Evolutionary conservation across 1,140 invertebrate species (phyloP).

Genomic region (Acromyrmex charruanus): DNA sequence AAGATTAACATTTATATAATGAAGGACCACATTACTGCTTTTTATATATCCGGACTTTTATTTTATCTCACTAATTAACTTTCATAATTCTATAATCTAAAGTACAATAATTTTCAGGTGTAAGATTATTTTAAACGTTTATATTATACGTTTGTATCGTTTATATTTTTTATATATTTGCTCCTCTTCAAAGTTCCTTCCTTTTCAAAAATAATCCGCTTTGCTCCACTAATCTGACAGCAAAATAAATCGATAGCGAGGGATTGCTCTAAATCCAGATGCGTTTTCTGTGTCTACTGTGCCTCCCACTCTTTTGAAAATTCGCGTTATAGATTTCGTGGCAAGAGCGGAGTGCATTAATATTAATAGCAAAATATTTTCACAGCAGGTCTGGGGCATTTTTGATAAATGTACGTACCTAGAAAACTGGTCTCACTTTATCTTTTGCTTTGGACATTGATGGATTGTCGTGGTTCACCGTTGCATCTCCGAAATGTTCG

Average conservation of each 20-base stretch:
- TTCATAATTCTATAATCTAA: slow-evolving; percentile 1
- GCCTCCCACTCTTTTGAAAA: slow-evolving; percentile 16
- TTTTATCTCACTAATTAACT: background rate
- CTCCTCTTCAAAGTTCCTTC: background rate
- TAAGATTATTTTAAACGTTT: background rate
- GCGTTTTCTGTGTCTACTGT: slow-evolving; percentile 22
- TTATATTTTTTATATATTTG: background rate
- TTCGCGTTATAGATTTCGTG: slow-evolving; percentile 14
- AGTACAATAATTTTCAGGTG: background rate
- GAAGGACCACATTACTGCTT: background rate
- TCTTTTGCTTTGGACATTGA: slow-evolving; percentile 62
- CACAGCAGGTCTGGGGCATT: slow-evolving; percentile 42
- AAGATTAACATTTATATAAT: background rate
- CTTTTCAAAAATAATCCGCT: slow-evolving; percentile 9
- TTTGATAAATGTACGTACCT: slow-evolving; percentile 58
- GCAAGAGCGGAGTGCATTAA: slow-evolving; percentile 47
- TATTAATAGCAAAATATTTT: slow-evolving; percentile 65
- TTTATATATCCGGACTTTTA: background rate
- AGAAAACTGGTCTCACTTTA: slow-evolving; percentile 63
- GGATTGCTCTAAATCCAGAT: slow-evolving; percentile 28
- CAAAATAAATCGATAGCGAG: slow-evolving; percentile 48
- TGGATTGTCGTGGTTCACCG: slow-evolving; percentile 60
- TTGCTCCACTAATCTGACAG: slow-evolving; percentile 37
- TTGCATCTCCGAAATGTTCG: slow-evolving; percentile 55
- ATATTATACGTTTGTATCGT: background rate